Evolutionary conservation across 2,113 vertebrate species (phyloP).

Genomic region (Vireo altiloquus): DNA sequence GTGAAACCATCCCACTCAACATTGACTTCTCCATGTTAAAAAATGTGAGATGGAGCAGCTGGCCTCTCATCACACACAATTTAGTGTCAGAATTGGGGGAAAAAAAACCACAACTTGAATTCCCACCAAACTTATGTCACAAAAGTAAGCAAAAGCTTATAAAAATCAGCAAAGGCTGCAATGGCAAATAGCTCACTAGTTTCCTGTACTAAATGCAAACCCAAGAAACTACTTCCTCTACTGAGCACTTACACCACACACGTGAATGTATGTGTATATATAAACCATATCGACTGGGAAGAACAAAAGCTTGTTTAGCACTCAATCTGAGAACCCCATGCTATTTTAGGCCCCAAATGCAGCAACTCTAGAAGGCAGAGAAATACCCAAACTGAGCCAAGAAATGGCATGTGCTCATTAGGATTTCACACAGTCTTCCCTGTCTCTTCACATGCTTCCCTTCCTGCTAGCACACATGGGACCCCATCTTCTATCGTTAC

Average conservation of each 20-base stretch:
- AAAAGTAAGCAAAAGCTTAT: background rate
- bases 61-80: background rate
- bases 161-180: background rate
- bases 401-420: background rate
- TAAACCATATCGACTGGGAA: background rate
- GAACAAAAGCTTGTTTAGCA: background rate
- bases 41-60: background rate
- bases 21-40: background rate
- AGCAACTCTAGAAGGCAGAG: background rate
- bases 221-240: background rate
- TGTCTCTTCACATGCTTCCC: background rate
- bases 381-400: background rate
- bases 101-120: background rate
- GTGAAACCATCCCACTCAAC: background rate
- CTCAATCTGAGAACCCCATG: background rate
- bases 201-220: background rate
- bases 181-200: background rate
- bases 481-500: accelerated
- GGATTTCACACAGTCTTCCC: background rate
- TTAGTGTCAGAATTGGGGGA: background rate
- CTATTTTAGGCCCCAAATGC: background rate
- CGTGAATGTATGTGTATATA: accelerated
- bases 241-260: background rate
- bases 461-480: too few species aligned
- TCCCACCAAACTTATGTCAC: background rate